These are phyloP conservation scores for Physocephala rufipes DNA, from an alignment of 2,888 invertebrate genomes.

Conservation along the genomic window DNA sequence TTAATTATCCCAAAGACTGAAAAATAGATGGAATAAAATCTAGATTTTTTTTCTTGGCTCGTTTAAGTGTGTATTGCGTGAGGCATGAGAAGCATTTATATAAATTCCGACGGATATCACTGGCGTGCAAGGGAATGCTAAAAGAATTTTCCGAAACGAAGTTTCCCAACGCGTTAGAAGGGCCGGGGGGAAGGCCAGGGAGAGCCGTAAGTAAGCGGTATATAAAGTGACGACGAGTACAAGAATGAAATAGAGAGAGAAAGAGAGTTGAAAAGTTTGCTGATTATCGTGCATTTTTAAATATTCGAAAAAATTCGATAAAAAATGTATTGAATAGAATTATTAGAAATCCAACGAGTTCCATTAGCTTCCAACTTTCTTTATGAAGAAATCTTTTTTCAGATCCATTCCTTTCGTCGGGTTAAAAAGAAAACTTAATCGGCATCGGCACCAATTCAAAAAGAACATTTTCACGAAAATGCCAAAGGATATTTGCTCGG, in stretches of 20 bases:
- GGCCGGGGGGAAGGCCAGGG: too few relatives aligned
- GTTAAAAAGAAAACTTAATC: background rate
- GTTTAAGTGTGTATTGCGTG: constrained; percentile 60
- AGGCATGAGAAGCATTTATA: constrained; percentile 53
- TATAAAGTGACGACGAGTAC: too few relatives aligned
- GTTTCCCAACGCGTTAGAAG: constrained; percentile 24
- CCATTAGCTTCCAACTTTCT: background rate
- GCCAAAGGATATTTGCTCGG: constrained; percentile 17
- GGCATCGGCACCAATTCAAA: constrained; percentile 8
- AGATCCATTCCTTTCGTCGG: too few relatives aligned
- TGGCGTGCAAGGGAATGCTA: constrained; percentile 47
- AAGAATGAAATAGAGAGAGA: too few relatives aligned
- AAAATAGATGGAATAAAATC: background rate
- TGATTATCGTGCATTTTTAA: too few relatives aligned
- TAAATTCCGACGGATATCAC: constrained; percentile 52
- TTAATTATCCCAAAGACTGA: constrained; percentile 1
- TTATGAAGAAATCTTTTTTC: background rate
- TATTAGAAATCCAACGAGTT: background rate
- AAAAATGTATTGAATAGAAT: too few relatives aligned
- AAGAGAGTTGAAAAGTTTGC: too few relatives aligned
- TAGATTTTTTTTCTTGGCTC: constrained; percentile 22
- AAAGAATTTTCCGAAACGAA: constrained; percentile 32
- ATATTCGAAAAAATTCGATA: too few relatives aligned
- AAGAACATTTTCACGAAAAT: constrained; percentile 25
- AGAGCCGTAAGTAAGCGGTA: background rate